A percentile compares a stretch with the other conserved stretches of the same genome.
phyloP scores from a whole-genome alignment of 2,888 invertebrate species.

The Latheticus oryzae region DNA sequence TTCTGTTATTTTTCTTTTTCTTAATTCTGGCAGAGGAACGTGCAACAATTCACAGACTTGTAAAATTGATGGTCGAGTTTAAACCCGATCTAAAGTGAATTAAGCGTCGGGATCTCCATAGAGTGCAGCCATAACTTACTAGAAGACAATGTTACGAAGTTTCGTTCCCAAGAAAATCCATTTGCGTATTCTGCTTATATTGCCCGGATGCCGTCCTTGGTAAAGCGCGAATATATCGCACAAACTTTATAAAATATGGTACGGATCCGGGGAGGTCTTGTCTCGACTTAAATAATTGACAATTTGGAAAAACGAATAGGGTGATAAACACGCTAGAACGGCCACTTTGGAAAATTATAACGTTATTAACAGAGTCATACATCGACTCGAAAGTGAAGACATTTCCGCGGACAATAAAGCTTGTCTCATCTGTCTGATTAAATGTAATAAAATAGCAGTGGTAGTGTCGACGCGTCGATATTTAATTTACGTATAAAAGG shows the following conservation, averaged over 20 bases:
- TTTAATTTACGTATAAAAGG: constrained; percentile 28
- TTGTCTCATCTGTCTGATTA: constrained; percentile 21
- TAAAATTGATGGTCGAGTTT: constrained; percentile 57
- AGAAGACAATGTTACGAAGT: constrained; percentile 44
- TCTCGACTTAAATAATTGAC: constrained; percentile 28
- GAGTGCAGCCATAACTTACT: constrained; percentile 57
- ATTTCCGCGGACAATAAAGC: constrained; percentile 40
- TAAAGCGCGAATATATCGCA: constrained; percentile 43
- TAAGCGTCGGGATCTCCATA: constrained; percentile 57
- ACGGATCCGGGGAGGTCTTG: constrained; percentile 3
- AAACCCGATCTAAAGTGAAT: constrained; percentile 59
- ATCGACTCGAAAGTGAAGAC: constrained; percentile 39
- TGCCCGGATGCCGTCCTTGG: constrained; percentile 38
- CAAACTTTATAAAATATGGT: constrained; percentile 42
- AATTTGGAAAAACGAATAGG: constrained; percentile 38
- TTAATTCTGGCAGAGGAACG: constrained; percentile 48
- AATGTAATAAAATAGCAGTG: constrained; percentile 17
- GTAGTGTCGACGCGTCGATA: constrained; percentile 19
- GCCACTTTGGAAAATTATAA: constrained; percentile 44
- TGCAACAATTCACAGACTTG: constrained; percentile 54
- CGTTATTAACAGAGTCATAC: constrained; percentile 39
- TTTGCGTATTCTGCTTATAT: constrained; percentile 45
- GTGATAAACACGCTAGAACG: constrained; percentile 37
- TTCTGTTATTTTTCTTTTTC: constrained; percentile 45
- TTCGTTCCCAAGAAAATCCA: constrained; percentile 44